These are phyloP conservation scores for Homarus gammarus DNA, from an alignment of 2,888 invertebrate species.

Conservation along the genomic window DNA sequence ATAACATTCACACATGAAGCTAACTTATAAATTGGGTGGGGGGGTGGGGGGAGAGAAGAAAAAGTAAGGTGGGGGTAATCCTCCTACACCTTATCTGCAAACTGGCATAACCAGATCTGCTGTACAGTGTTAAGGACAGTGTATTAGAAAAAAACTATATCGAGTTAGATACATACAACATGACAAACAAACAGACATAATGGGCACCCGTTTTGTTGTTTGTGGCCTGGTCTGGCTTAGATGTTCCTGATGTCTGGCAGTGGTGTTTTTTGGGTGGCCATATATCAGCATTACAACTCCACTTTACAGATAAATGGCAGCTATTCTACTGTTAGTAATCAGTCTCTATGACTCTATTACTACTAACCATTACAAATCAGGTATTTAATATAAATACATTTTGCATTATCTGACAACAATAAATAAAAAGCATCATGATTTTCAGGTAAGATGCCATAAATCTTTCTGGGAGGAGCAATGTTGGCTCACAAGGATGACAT, in stretches of 20 bases:
- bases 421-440: conserved; percentile 35
- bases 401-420: conserved; percentile 57
- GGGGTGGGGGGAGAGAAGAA: not conserved
- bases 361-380: conserved; percentile 33
- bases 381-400: conserved; percentile 49
- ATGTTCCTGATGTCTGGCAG: conserved; percentile 72
- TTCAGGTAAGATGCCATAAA: conserved; percentile 60
- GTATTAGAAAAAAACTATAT: not conserved
- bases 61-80: conserved; percentile 28
- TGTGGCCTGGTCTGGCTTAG: conserved; percentile 68
- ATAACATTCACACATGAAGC: conserved; percentile 18
- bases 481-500: conserved; percentile 65
- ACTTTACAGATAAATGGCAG: conserved; percentile 64
- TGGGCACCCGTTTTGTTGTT: conserved; percentile 70
- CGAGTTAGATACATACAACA: not conserved
- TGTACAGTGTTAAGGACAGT: conserved; percentile 9
- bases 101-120: conserved; percentile 8
- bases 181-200: conserved; percentile 51
- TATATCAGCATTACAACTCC: conserved; percentile 52
- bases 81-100: conserved; percentile 21
- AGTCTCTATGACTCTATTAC: conserved; percentile 46
- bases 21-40: conserved; percentile 9
- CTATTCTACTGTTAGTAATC: conserved; percentile 34
- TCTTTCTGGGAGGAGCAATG: conserved; percentile 63
- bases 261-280: conserved; percentile 59